Percentiles rank a stretch among this genome's conserved stretches.
Evolutionary conservation across 2,888 invertebrate species (phyloP).

Genomic region (Zonitis immaculata): DNA sequence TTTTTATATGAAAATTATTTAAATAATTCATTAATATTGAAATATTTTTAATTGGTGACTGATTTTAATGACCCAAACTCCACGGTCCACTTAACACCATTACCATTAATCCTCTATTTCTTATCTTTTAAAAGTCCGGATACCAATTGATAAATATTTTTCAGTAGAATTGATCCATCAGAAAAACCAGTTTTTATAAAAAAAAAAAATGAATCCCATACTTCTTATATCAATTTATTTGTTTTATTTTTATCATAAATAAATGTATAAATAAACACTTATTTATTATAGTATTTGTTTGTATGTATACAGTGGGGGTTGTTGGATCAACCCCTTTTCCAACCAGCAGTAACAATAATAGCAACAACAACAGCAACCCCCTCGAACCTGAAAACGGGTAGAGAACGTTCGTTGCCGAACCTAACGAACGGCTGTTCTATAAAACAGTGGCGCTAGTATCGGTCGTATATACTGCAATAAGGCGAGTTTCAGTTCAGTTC

Average conservation of each 20-base stretch:
- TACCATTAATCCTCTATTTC: background rate
- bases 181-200: background rate
- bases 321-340: background rate
- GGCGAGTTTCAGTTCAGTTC: background rate
- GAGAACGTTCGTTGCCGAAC: background rate
- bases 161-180: background rate
- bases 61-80: background rate
- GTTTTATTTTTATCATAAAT: too few species aligned
- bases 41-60: background rate
- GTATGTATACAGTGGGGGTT: background rate
- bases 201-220: background rate
- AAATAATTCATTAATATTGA: background rate
- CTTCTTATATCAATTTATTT: too few species aligned
- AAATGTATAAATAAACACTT: too few species aligned
- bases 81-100: background rate
- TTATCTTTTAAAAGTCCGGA: background rate
- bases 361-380: background rate
- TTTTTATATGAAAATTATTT: background rate
- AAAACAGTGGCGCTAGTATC: background rate
- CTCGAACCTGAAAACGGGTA: background rate
- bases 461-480: background rate
- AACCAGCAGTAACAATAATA: background rate
- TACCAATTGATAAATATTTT: background rate
- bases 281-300: too few species aligned
- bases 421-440: background rate